Evolutionary conservation across 35 echinoderm and acorn worm species (phyloP), one percentile per base, ranked within the genome.

Genomic region (Amphiura filiformis): DNA sequence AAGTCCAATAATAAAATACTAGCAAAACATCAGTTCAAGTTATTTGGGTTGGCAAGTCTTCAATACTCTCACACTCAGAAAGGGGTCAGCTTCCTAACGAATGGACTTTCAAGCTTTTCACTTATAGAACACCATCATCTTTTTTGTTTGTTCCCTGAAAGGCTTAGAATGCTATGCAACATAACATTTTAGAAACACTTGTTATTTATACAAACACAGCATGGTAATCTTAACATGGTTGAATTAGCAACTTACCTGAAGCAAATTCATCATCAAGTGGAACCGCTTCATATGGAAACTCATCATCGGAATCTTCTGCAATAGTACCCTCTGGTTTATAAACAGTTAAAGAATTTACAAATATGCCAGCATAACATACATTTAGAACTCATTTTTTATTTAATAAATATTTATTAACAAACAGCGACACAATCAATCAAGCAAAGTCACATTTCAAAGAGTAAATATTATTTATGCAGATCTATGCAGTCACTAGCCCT

Each of bases 271-370:
- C 95, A 83, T 97, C 95, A 38, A 93, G 81, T 37, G 91, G 88
- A 23, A 97, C 88, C 57, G 93, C 95, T 70, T 97, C 95, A 97
- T 97, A 97, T 22, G 88, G 65, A 81, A 97, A 97, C 26, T 97
- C 95, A 91, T 97, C 91, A 35, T 93, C 95, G 9, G 95, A 97
- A 89, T 97, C 95, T 36, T 86, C 91, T 39, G 85, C 31, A 65
- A 97, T 91, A 35, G 39, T 85, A 13, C 82, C 91, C 79, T 84
- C 95, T 97, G 57, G 31, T 32, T 52, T 2, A 82, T 7, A 13
- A 57, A 77, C 40, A 70, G 77, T 89, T 78, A 89, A 83, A 65
- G 42, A 79, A 86, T n/a, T n/a, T n/a, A n/a, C n/a, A n/a, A 20
- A 18, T 31, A 26, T 32, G 31, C 9, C 28, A 78, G 39, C 17